These are phyloP conservation scores for Ibidorhyncha struthersii DNA, from an alignment of 2,113 vertebrate genomes.

Conservation along the genomic window DNA sequence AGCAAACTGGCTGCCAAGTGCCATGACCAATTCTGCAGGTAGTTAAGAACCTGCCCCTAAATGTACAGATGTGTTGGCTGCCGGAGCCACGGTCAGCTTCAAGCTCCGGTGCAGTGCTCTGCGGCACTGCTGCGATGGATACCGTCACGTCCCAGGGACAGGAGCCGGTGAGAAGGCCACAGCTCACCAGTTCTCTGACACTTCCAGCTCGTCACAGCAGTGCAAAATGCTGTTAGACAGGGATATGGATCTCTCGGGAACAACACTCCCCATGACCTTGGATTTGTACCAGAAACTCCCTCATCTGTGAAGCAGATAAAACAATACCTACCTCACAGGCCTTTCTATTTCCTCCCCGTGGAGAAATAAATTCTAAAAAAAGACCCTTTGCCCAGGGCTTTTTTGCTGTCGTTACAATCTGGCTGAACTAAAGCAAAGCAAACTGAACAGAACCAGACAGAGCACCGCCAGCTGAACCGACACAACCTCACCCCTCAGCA, in stretches of 20 bases:
- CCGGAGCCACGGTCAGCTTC: accelerated
- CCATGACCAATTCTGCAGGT: neutral
- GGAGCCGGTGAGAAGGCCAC: neutral
- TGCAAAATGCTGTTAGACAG: neutral
- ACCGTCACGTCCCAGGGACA: accelerated
- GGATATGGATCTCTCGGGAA: neutral
- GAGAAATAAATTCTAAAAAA: slow-evolving; percentile 28
- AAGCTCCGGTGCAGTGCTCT: neutral
- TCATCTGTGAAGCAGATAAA: slow-evolving; percentile 42
- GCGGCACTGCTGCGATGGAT: accelerated
- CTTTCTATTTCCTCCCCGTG: neutral
- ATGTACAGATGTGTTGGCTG: neutral
- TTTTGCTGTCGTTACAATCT: neutral
- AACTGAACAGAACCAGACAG: neutral
- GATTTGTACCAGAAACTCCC: slow-evolving; percentile 10
- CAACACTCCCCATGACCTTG: neutral
- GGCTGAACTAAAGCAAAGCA: neutral
- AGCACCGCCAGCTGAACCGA: neutral
- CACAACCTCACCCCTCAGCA: neutral
- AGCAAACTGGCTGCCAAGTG: neutral
- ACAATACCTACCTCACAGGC: slow-evolving; percentile 34
- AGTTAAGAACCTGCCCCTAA: neutral
- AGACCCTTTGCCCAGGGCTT: neutral
- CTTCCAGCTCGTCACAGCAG: neutral
- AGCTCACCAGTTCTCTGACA: accelerated